Percentiles rank a stretch among this genome's conserved stretches.
These are phyloP conservation scores for Ctenochaetus hawaiiensis DNA, from an alignment of 2,797 vertebrate genomes.

Conservation along the genomic window DNA sequence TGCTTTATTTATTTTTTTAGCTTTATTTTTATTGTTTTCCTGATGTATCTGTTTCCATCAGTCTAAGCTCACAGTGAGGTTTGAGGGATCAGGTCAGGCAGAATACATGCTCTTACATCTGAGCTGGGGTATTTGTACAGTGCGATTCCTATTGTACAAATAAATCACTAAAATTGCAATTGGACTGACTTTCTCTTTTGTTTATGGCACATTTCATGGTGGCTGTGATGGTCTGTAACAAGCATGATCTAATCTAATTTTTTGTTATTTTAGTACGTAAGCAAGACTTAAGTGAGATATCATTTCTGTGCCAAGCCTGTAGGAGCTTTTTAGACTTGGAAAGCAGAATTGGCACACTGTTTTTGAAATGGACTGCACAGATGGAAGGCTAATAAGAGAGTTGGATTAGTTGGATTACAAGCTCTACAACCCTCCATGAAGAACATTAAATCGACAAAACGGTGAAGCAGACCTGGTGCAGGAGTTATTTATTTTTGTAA, in stretches of 20 bases:
- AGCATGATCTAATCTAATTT: background rate
- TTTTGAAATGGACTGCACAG: constrained; percentile 57
- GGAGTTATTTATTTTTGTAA: background rate
- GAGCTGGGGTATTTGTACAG: constrained; percentile 79
- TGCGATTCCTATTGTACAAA: constrained; percentile 84
- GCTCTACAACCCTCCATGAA: background rate
- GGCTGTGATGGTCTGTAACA: background rate
- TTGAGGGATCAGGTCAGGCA: constrained; percentile 72
- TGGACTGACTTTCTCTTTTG: constrained; percentile 35
- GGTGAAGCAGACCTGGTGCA: background rate
- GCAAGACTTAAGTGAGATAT: constrained; percentile 16
- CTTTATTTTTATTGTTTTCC: constrained; percentile 17
- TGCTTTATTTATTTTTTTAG: constrained; percentile 68
- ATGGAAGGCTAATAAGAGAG: constrained; percentile 46
- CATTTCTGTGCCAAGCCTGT: constrained; percentile 37
- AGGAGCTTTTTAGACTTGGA: constrained; percentile 33
- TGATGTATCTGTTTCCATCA: constrained; percentile 51
- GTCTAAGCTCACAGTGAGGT: constrained; percentile 70
- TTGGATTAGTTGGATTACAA: constrained; percentile 11
- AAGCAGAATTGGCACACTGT: constrained; percentile 44
- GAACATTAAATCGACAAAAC: constrained; percentile 1
- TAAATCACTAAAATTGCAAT: constrained; percentile 87
- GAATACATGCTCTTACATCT: constrained; percentile 66
- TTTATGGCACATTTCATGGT: constrained; percentile 23
- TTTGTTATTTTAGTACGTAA: constrained; percentile 24